Percentiles rank a stretch among this genome's conserved stretches.
These are phyloP conservation scores for Nothocercus julius DNA, from an alignment of 2,113 vertebrate species.

Conservation along the genomic window DNA sequence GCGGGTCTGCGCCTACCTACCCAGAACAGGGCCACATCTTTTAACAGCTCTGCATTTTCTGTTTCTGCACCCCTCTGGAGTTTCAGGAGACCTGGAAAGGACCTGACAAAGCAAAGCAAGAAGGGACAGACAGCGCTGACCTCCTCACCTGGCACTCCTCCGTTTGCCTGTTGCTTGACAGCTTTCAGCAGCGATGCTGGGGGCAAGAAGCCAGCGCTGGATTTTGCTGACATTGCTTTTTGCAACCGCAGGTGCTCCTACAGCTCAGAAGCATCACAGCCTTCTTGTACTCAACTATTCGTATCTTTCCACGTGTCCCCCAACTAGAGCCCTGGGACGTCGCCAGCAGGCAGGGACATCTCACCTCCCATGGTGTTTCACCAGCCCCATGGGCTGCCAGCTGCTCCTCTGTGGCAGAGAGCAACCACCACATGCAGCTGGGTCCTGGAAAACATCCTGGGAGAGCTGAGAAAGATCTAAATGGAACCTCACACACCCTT, in stretches of 20 bases:
- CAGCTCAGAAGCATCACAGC: neutral
- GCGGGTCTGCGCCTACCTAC: neutral
- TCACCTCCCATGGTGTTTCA: neutral
- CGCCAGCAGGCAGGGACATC: neutral
- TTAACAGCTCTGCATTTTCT: neutral
- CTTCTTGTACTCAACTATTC: neutral
- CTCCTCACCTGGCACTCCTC: neutral
- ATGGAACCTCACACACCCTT: neutral
- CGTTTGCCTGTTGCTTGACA: neutral
- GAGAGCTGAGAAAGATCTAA: neutral
- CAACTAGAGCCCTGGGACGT: neutral
- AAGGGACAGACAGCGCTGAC: neutral
- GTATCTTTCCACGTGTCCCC: no score
- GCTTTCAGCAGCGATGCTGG: neutral
- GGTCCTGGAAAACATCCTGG: neutral
- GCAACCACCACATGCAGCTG: neutral
- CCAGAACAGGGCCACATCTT: neutral
- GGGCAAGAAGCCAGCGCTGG: fast-evolving
- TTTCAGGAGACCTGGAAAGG: neutral
- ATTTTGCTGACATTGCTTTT: neutral
- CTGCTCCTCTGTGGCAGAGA: fast-evolving
- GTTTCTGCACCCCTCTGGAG: neutral
- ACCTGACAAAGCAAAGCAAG: neutral
- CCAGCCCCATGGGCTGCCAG: neutral
- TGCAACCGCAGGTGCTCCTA: neutral